Conservation (phyloP, 2,888 invertebrate genomes). For the Chironomus riparius region DNA sequence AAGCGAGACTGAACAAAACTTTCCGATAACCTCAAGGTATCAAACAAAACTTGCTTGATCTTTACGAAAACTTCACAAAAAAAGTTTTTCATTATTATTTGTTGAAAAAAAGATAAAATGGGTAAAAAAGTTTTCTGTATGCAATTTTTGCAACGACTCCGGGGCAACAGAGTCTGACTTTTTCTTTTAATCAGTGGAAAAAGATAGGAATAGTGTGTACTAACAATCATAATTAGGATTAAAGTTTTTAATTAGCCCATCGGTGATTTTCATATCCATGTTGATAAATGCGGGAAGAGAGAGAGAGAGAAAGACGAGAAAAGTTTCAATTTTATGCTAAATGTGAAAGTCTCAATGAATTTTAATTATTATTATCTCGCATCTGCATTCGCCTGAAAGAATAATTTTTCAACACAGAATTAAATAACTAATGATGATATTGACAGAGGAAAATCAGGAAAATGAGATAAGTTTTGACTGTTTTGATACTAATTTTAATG, state of each 20-base stretch:
- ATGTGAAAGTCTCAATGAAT: too few relatives aligned
- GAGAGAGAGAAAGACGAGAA: too few relatives aligned
- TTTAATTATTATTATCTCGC: too few relatives aligned
- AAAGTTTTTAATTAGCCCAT: background rate
- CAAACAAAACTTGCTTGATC: background rate
- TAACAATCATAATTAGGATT: background rate
- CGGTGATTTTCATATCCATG: background rate
- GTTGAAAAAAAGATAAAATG: background rate
- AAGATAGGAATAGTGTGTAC: background rate
- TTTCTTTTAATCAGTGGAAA: background rate
- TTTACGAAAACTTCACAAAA: background rate
- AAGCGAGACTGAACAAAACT: background rate
- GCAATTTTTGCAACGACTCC: background rate
- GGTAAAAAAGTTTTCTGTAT: background rate
- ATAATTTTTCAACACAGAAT: too few relatives aligned
- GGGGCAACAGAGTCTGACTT: background rate
- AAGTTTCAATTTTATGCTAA: too few relatives aligned
- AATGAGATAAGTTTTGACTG: too few relatives aligned
- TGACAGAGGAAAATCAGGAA: too few relatives aligned
- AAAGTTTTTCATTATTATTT: background rate
- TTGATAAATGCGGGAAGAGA: too few relatives aligned
- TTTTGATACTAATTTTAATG: too few relatives aligned
- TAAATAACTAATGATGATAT: too few relatives aligned
- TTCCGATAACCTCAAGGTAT: background rate
- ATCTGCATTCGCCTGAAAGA: too few relatives aligned